Base-by-base conservation (phyloP, 1,140 invertebrate genomes). In the Scaptomyza graminum region DNA sequence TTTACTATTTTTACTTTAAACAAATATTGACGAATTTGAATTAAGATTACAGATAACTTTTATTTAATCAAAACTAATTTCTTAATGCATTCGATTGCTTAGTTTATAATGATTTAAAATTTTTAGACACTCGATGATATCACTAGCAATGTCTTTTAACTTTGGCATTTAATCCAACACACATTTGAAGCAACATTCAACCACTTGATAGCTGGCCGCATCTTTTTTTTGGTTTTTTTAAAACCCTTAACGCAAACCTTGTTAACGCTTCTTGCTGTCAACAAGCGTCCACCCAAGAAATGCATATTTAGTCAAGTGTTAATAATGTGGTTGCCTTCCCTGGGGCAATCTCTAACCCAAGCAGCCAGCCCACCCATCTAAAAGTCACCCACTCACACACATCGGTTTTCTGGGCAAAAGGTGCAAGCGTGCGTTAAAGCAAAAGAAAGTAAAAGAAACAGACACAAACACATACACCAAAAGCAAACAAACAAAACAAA, bases 221-320 rank as follows among this genome's bases (percentile, higher is more conserved):
- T 12, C 28, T 78, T 61, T 63, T 31, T 75, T 50, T 62, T 18
- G 18, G 31, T 34, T 8, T 34, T 34, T 3, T 9, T 34, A 34
- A 31, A 64, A 59, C 50, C 46, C 74, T 50, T 41, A 34, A 57
- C 39, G 39, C 56, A 74, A 72, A 67, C 75, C 78, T 87, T 87
- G 83, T 88, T 87, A 88, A 59, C 81, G 71, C 82, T 82, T 75
- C 62, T 78, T 63, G 62, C 72, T 65, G 79, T 79, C 72, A 75
- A 85, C 81, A 68, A 34, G 65, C 62, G 77, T 85, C 74, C 66
- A 76, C 69, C 31, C 75, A 90, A 90, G 84, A 90, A 90, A 90
- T 90, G 89, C 90, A 90, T 90, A 90, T 90, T 91, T 72, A 90
- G 89, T 90, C 89, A 71, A 90, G 89, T 90, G 89, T 90, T 90